phyloP scores from a whole-genome alignment of 2,888 invertebrate species.

The Euspilapteryx auroguttella region DNA sequence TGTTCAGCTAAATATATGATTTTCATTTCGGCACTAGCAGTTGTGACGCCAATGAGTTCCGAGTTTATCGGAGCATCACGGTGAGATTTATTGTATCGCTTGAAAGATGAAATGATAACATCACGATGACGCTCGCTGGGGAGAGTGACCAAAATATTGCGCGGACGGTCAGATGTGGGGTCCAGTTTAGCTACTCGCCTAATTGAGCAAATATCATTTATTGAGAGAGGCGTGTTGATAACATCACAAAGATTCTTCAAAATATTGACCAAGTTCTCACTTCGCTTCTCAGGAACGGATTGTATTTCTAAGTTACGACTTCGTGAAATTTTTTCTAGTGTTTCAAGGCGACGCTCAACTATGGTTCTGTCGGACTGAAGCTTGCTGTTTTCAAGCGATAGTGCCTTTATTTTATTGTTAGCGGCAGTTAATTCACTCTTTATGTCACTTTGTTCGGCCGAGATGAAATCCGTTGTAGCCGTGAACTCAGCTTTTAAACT shows the following conservation, averaged over 20 bases:
- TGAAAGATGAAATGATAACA: slow-evolving; percentile 7
- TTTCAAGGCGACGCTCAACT: not conserved
- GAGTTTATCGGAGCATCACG: slow-evolving; percentile 4
- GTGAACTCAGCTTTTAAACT: not conserved
- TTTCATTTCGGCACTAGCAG: slow-evolving; percentile 4
- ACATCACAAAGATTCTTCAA: not conserved
- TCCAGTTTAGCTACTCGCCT: slow-evolving; percentile 1
- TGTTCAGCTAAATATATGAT: slow-evolving; percentile 8
- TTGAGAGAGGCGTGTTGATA: not conserved
- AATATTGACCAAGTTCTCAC: not conserved
- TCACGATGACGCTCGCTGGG: slow-evolving; percentile 7
- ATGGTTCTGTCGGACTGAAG: not conserved
- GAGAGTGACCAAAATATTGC: slow-evolving; percentile 1
- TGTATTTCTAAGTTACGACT: slow-evolving; percentile 1
- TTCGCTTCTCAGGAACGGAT: not conserved
- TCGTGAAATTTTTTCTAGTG: too few species aligned
- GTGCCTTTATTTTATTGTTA: not conserved
- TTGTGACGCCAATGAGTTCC: slow-evolving; percentile 3
- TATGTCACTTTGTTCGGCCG: not conserved
- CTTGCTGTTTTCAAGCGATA: not conserved
- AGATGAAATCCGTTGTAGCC: not conserved
- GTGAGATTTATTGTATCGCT: slow-evolving; percentile 8
- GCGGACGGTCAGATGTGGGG: not conserved
- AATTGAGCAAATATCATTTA: not conserved
- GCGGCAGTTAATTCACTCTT: not conserved